Percentiles rank a stretch among this genome's conserved stretches.
phyloP scores from a whole-genome alignment of 2,113 vertebrate genomes.

The Solea solea region DNA sequence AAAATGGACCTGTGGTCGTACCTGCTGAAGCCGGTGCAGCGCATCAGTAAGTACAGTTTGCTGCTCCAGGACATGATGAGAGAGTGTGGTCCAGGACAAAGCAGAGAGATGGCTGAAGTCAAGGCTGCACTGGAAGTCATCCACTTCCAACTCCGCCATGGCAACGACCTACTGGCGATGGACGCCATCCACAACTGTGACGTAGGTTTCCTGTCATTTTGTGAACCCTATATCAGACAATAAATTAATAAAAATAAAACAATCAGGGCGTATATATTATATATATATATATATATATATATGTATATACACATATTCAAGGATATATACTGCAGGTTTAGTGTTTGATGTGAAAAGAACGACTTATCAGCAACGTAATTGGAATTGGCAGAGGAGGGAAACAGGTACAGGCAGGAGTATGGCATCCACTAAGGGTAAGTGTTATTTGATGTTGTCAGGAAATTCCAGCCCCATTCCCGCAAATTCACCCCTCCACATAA shows the following conservation, averaged over 20 bases:
- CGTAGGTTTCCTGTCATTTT: constrained; percentile 61
- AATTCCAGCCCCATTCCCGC: too few relatives aligned
- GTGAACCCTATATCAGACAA: not conserved
- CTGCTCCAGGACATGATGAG: constrained; percentile 81
- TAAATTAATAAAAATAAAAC: not conserved
- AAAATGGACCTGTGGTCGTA: constrained; percentile 84
- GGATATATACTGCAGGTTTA: too few relatives aligned
- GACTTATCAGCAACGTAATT: not conserved
- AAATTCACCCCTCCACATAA: too few relatives aligned
- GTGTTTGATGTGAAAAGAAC: not conserved
- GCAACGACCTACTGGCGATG: constrained; percentile 84
- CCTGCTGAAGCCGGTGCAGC: constrained; percentile 83
- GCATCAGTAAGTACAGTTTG: constrained; percentile 85
- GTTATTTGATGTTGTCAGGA: too few relatives aligned
- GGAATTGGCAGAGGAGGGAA: not conserved
- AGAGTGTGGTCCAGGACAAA: constrained; percentile 65
- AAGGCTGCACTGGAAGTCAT: constrained; percentile 78
- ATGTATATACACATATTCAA: too few relatives aligned
- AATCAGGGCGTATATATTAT: not conserved
- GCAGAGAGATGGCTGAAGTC: constrained; percentile 71
- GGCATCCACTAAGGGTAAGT: not conserved
- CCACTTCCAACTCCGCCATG: constrained; percentile 81
- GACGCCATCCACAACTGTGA: constrained; percentile 83
- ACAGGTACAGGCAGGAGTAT: not conserved
- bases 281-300: too few relatives aligned